These are phyloP conservation scores for Caenorhabditis drosophilae DNA, from an alignment of 2,888 invertebrate genomes.

Conservation along the genomic window DNA sequence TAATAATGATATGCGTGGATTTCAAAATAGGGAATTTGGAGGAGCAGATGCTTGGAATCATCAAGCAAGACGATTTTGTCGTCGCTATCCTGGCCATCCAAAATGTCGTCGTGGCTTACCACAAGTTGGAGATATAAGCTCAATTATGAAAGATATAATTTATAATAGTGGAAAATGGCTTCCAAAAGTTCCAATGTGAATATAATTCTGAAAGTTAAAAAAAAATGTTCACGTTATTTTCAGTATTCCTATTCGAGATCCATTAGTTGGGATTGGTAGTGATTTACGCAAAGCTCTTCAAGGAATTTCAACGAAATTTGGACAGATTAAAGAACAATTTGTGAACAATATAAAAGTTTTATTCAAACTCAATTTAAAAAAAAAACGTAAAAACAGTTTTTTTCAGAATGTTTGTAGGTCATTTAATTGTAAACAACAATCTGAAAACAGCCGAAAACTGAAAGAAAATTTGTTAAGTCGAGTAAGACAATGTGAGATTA, in stretches of 20 bases:
- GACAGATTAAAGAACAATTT: slow-evolving; percentile 31
- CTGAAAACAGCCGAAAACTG: slow-evolving; percentile 24
- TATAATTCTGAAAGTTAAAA: slow-evolving; percentile 7
- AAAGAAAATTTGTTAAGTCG: slow-evolving; percentile 27
- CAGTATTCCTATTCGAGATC: slow-evolving; percentile 45
- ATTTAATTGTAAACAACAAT: slow-evolving; percentile 34
- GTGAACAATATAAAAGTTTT: slow-evolving; percentile 11
- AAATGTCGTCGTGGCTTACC: slow-evolving; percentile 45
- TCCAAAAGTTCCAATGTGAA: slow-evolving; percentile 43
- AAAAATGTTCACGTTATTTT: too few relatives aligned
- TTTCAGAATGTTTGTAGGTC: slow-evolving; percentile 18
- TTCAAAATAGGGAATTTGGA: slow-evolving; percentile 32
- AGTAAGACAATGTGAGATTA: too few relatives aligned
- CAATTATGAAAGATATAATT: slow-evolving; percentile 29
- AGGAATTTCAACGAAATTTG: slow-evolving; percentile 22
- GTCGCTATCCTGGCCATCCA: slow-evolving; percentile 45
- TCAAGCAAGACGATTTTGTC: slow-evolving; percentile 44
- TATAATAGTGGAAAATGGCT: slow-evolving; percentile 37
- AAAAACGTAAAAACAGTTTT: background rate
- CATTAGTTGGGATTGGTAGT: slow-evolving; percentile 31
- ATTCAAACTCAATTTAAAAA: background rate
- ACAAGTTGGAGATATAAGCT: slow-evolving; percentile 35
- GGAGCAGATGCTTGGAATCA: slow-evolving; percentile 33
- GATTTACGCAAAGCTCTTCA: slow-evolving; percentile 21
- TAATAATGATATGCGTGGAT: slow-evolving; percentile 21